These are phyloP conservation scores for Dissostichus mawsoni DNA, from an alignment of 2,113 vertebrate species.

Conservation along the genomic window DNA sequence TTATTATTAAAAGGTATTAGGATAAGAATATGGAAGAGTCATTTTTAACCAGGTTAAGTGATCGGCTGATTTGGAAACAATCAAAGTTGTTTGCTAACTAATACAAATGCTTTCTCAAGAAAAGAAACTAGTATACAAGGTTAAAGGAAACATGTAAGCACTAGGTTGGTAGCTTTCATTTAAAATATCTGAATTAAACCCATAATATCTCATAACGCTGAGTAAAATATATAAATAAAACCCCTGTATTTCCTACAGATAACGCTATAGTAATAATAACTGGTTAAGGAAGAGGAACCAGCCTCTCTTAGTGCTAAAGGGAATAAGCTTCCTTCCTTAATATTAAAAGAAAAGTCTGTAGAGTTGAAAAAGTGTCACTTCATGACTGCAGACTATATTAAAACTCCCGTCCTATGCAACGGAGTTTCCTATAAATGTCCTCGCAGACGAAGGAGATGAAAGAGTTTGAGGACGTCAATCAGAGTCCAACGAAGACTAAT, in stretches of 20 bases:
- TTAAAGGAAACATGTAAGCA: too few species aligned
- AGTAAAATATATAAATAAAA: neutral
- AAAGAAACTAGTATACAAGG: too few species aligned
- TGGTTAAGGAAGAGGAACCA: neutral
- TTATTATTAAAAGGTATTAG: too few species aligned
- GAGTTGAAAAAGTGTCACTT: neutral
- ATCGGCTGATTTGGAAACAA: too few species aligned
- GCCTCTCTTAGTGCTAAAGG: neutral
- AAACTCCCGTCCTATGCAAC: neutral
- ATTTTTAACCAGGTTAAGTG: too few species aligned
- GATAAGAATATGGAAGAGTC: too few species aligned
- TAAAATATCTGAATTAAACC: too few species aligned
- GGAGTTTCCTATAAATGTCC: conserved; percentile 19
- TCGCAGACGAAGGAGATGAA: conserved; percentile 11
- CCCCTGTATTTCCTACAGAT: neutral
- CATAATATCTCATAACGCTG: neutral
- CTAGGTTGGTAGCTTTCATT: too few species aligned
- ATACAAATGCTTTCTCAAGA: too few species aligned
- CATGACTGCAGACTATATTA: neutral
- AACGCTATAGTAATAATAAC: too few species aligned
- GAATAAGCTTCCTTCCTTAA: neutral
- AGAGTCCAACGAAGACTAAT: conserved; percentile 48
- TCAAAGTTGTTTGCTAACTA: too few species aligned
- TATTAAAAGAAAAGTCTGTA: neutral
- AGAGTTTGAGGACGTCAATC: conserved; percentile 22